Evolutionary conservation across 2,113 vertebrate genomes (phyloP).

Genomic region (Zapornia atra): DNA sequence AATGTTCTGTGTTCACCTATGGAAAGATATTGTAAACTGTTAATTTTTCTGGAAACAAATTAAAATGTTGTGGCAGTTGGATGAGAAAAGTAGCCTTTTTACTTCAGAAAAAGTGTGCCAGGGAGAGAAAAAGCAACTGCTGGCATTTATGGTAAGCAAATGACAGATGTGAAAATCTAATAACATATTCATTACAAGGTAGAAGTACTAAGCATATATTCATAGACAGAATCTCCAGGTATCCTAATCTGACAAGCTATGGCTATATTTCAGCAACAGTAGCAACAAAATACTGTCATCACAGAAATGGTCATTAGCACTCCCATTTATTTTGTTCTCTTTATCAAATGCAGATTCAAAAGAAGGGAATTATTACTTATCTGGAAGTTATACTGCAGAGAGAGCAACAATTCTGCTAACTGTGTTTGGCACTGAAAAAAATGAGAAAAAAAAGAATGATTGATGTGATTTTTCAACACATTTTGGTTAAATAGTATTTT

Average conservation of each 20-base stretch:
- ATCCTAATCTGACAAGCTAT: neutral
- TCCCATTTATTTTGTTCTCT: neutral
- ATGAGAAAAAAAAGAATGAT: accelerated
- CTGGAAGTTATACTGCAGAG: neutral
- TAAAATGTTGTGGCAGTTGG: neutral
- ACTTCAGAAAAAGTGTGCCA: neutral
- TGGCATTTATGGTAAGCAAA: neutral
- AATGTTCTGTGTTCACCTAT: neutral
- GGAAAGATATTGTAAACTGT: neutral
- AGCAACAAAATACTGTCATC: neutral
- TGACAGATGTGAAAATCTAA: neutral
- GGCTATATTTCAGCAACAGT: neutral
- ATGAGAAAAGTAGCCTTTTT: neutral
- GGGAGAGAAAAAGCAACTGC: neutral
- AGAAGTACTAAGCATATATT: neutral
- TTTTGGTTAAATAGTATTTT: neutral
- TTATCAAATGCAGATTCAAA: neutral
- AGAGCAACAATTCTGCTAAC: neutral
- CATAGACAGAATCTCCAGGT: neutral
- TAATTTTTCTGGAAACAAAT: neutral
- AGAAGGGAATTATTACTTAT: neutral
- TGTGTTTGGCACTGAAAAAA: neutral
- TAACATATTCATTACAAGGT: neutral
- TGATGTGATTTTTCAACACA: neutral
- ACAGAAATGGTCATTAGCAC: neutral